Percentiles rank a stretch among this genome's conserved stretches.
phyloP scores from a whole-genome alignment of 2,888 invertebrate genomes.

The Ennomos fuscantarius region DNA sequence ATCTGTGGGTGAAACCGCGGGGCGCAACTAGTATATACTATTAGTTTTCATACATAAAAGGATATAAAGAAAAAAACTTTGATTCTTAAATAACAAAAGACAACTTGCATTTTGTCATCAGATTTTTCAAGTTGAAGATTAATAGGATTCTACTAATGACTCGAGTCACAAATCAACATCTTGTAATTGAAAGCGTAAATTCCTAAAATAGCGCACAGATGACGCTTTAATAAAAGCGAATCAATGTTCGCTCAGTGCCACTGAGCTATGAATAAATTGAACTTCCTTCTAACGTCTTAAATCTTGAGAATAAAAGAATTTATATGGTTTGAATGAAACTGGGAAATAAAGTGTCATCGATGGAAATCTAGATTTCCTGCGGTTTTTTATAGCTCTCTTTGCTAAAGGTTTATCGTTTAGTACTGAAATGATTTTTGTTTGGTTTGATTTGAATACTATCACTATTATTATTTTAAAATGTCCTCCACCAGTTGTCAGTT shows the following conservation, averaged over 20 bases:
- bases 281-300: constrained; percentile 41
- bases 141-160: constrained; percentile 1
- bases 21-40: too few species aligned
- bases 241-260: constrained; percentile 62
- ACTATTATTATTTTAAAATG: too few species aligned
- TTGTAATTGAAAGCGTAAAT: constrained; percentile 40
- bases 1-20: too few species aligned
- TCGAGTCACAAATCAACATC: constrained; percentile 28
- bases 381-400: constrained; percentile 1
- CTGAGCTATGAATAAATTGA: constrained; percentile 46
- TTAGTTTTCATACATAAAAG: not conserved
- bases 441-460: too few species aligned
- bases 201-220: constrained; percentile 53
- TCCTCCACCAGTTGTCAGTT: too few species aligned
- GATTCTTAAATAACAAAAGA: too few species aligned
- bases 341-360: constrained; percentile 21
- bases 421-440: not conserved
- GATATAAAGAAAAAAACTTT: too few species aligned
- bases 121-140: too few species aligned
- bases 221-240: constrained; percentile 70
- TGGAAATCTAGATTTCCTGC: constrained; percentile 16
- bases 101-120: too few species aligned
- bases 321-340: constrained; percentile 19
- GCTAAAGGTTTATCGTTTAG: not conserved
- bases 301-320: constrained; percentile 20